Evolutionary conservation across 2,888 invertebrate genomes (phyloP), one percentile per base, ranked within the genome.

Genomic region (Opisthograptis luteolata): DNA sequence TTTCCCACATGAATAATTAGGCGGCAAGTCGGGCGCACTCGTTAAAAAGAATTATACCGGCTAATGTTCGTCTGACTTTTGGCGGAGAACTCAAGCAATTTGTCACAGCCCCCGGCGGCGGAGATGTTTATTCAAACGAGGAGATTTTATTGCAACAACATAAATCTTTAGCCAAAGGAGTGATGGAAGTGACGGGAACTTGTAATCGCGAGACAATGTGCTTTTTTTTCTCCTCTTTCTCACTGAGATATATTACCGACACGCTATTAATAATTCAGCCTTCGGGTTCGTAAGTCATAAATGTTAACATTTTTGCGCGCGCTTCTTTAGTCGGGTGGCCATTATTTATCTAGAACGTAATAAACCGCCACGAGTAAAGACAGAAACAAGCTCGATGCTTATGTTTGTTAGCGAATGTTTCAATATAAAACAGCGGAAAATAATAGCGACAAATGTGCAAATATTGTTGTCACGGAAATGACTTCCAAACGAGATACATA

Each of bases 101-200:
- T 88, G 85, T 88, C 85, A 88, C 85, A 75, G 78, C 73, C 70
- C 71, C 73, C 73, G 66, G 63, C 71, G 58, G 64, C 64, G 66
- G 78, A 80, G 81, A 86, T 88, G 86, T 87, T 88, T 87, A 88
- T 88, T 87, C 88, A 86, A 87, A 87, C 81, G 81, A 83, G 77
- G 80, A 81, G 80, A 84, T 87, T 87, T 87, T 86, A 87, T 88
- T 86, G 85, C 83, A 84, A 84, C 77, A 77, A 83, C 82, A 86
- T 87, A 84, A 87, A 86, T 86, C 84, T 85, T 80, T 66, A 60
- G 54, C 66, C 65, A 68, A 77, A 77, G 75, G 74, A 78, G 77
- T 76, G 78, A 80, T 83, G 80, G 76, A 73, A 85, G 76, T 81
- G 83, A 81, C 81, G 75, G 69, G 73, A 70, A 64, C 69, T 69